Base-by-base conservation (phyloP, 2,113 vertebrate genomes). In the Vimba vimba region DNA sequence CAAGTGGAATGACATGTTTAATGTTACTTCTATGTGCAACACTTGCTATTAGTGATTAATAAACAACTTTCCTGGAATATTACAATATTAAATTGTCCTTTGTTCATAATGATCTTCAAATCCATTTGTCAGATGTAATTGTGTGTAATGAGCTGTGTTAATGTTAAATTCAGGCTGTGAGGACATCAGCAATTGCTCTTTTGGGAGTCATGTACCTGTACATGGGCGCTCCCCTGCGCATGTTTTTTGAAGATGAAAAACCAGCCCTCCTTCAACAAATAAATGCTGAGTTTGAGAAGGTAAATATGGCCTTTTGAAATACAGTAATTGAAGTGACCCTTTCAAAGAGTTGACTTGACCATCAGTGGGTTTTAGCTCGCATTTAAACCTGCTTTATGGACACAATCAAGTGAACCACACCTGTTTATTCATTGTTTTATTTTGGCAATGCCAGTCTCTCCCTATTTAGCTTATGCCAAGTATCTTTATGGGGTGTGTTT, bases 181-280 rank as follows among this genome's bases (percentile, higher is more conserved):
- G 98, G 86, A 99, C 95, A 1, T 96, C 97, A 15, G 98, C 98
- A 30, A 98, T 99, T 85, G 91, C 97, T 11, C 91, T 99, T 82
- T 95, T 99, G 77, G 98, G 98, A 6, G 97, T 99, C 78, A 98
- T 99, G 97, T 96, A 94, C 89, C 94, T 99, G 43, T 99, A 99
- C 90, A 96, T 99, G 94, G 98, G 98, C 17, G 95, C 97, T 17
- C 96, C 97, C 19, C 93, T 99, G 36, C 93, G 98, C 59, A 98
- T 98, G 96, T 99, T 99, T 93, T 99, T 99, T 91, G 98, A 99
- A 84, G 98, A 99, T 85, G 98, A 99, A 90, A 99, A 99, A 66
- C 97, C 98, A 21, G 98, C 98, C 19, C 96, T 99, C 45, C 95
- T 99, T 8, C 91, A 97, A 4, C 98, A 99, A 90, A 99, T 99